Percentiles rank a stretch among this genome's conserved stretches.
Conservation (phyloP, 2,113 vertebrate species). For the Australoheros scitulus region DNA sequence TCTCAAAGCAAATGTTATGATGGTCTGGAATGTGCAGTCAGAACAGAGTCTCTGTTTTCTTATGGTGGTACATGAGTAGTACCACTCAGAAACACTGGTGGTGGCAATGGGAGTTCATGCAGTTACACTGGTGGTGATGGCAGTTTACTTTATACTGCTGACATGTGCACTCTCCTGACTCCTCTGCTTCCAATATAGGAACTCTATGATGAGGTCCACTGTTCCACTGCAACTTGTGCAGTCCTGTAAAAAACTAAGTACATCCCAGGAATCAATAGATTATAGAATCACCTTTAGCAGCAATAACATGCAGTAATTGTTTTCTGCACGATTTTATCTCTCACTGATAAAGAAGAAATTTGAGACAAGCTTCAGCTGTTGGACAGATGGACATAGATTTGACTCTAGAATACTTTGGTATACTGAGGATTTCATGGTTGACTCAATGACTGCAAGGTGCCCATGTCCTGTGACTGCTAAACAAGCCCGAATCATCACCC, state of each 20-base stretch:
- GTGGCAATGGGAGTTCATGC: not conserved
- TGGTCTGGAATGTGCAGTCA: slow-evolving; percentile 42
- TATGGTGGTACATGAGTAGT: slow-evolving; percentile 5
- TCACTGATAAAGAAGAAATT: not conserved
- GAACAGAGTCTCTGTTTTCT: slow-evolving; percentile 51
- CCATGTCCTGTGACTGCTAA: too few relatives aligned
- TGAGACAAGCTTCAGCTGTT: not conserved
- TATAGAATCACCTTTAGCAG: not conserved
- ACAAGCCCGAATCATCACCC: too few relatives aligned
- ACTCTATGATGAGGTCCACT: not conserved
- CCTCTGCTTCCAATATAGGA: not conserved
- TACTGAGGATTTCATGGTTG: not conserved
- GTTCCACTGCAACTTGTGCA: not conserved
- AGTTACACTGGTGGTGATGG: not conserved
- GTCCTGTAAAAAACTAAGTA: not conserved
- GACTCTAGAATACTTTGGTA: not conserved
- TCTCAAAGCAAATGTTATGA: slow-evolving; percentile 57
- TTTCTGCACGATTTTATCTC: not conserved
- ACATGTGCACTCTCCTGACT: not conserved
- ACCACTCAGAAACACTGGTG: not conserved
- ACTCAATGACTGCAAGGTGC: too few relatives aligned
- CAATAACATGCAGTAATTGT: not conserved
- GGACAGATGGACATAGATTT: not conserved
- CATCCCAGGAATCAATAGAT: not conserved
- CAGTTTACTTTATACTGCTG: not conserved